A percentile compares a stretch with the other conserved stretches of the same genome.
These are phyloP conservation scores for Spilosoma lubricipeda DNA, from an alignment of 2,888 invertebrate genomes.

Conservation along the genomic window DNA sequence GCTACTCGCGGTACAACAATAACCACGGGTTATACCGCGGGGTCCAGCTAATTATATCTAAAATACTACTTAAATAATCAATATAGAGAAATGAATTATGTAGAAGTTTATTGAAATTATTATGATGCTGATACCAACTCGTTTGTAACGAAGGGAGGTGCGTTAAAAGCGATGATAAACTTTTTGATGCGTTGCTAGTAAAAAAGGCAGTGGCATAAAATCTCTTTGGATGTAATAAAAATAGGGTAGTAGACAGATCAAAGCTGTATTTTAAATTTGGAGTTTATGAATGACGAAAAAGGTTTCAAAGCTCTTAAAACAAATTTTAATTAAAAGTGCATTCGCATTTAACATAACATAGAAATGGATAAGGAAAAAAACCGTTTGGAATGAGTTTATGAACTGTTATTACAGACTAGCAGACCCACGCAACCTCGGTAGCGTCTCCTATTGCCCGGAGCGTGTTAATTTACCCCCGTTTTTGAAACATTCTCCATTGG, in stretches of 20 bases:
- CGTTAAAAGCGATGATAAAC: neutral
- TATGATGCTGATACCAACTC: neutral
- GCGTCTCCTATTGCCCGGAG: no score
- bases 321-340: no score
- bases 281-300: neutral
- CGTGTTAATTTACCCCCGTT: no score
- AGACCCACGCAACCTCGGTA: no score
- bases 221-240: neutral
- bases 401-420: neutral
- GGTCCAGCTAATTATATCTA: no score
- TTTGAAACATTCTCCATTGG: no score
- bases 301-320: no score
- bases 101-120: constrained; percentile 10
- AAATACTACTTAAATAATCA: neutral
- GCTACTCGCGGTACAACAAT: no score
- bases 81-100: neutral
- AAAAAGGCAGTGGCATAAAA: neutral
- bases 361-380: neutral
- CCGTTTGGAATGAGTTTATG: neutral
- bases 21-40: no score
- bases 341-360: no score
- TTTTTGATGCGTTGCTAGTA: neutral
- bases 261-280: neutral
- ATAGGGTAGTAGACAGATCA: neutral
- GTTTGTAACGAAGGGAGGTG: neutral